Base-by-base conservation (phyloP, 2,888 invertebrate species). In the Ormyrus nitidulus region DNA sequence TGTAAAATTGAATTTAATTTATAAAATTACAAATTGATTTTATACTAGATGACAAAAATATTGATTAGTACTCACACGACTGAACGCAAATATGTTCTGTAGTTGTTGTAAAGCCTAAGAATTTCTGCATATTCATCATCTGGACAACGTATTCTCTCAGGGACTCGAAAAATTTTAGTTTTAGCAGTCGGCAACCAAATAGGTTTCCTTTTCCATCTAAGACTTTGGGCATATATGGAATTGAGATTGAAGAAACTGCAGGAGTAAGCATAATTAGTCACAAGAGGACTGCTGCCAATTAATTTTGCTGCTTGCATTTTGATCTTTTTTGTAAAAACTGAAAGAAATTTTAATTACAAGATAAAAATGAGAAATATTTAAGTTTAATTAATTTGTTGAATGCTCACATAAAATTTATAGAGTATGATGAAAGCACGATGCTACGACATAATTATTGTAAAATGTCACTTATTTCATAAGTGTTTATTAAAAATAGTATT, bases 111-210 rank as follows among this genome's bases (percentile, higher is more conserved):
- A 68, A 97, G 91, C 68, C 95, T 92, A 84, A 91, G 87, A 1
- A 96, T 87, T 90, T 97, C 96, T 2, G 91, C 83, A 0, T 86
- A 84, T 86, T 97, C 96, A 58, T 95, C 95, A 79, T 87, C 85
- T 0, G 94, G 91, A 68, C 94, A 88, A 80, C 89, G 90, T 34
- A 93, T 93, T 62, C 93, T 92, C 84, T 92, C 91, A 0, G 95
- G 94, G 80, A 97, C 92, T 83, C 94, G 93, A 90, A 93, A 97
- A 68, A 95, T 83, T 92, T 97, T 97, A 84, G 93, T 94, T 91
- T 95, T 96, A 0, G 97, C 97, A 11, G 93, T 93, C 2, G 96
- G 95, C 66, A 96, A 77, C 96, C 96, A 96, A 82, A 94, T 91
- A 0, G 97, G 97, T 90, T 97, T 97, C 84, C 95, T 92, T 91